These are phyloP conservation scores for Lasioglossum marginatum DNA, from an alignment of 2,888 invertebrate genomes.

Conservation along the genomic window DNA sequence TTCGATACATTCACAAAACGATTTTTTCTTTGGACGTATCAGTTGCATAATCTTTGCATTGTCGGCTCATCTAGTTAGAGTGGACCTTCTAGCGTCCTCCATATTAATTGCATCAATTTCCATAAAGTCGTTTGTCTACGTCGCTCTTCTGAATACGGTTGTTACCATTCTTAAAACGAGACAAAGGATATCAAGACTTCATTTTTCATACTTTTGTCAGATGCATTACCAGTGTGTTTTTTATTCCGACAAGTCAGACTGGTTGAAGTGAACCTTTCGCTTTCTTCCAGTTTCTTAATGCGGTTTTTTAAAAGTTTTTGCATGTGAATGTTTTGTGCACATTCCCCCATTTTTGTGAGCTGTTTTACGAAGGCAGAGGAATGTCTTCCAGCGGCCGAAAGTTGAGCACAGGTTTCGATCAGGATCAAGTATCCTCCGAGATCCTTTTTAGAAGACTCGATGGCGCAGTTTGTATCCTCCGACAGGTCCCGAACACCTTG, in stretches of 20 bases:
- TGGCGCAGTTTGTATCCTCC: conserved; percentile 42
- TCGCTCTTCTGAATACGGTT: neutral
- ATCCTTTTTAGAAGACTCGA: conserved; percentile 30
- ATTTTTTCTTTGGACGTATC: neutral
- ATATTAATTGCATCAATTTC: neutral
- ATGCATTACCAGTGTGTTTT: neutral
- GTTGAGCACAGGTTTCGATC: neutral
- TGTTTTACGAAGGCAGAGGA: neutral
- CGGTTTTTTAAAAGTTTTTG: neutral
- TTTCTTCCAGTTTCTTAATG: too few species aligned
- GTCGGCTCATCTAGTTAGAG: neutral
- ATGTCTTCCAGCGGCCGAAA: neutral
- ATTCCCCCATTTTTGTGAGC: neutral
- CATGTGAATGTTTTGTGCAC: neutral
- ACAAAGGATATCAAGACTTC: neutral
- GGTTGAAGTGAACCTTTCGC: neutral
- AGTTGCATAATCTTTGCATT: neutral
- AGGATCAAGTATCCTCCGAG: neutral
- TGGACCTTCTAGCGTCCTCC: neutral
- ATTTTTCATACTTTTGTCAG: neutral
- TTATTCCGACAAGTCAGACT: neutral
- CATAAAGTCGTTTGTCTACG: neutral
- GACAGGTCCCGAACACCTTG: conserved; percentile 54
- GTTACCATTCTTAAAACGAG: neutral
- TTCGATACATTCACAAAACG: neutral